phyloP scores from a whole-genome alignment of 2,888 invertebrate genomes.

The Ophion costatus region DNA sequence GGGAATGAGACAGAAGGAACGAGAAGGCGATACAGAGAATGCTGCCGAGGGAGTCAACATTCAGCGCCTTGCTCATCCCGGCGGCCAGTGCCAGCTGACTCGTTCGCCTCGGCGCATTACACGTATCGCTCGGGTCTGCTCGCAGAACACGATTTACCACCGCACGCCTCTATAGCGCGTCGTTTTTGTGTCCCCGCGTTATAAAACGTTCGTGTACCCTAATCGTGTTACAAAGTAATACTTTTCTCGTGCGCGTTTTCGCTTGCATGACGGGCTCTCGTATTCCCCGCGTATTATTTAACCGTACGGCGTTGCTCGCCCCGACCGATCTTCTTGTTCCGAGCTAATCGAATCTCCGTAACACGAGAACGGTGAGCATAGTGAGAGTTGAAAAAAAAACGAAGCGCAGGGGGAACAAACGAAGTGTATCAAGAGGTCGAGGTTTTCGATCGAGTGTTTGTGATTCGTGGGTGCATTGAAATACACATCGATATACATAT shows the following conservation, averaged over 20 bases:
- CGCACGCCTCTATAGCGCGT: slow-evolving; percentile 7
- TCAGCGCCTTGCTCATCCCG: slow-evolving; percentile 14
- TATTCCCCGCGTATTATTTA: slow-evolving; percentile 58
- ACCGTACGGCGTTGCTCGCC: slow-evolving; percentile 43
- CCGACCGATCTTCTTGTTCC: slow-evolving; percentile 44
- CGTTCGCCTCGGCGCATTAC: slow-evolving; percentile 70
- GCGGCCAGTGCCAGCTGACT: slow-evolving; percentile 76
- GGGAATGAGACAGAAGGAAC: not conserved
- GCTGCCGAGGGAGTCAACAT: slow-evolving; percentile 62
- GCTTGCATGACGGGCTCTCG: slow-evolving; percentile 65
- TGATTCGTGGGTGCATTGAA: slow-evolving; percentile 23
- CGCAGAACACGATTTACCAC: slow-evolving; percentile 9
- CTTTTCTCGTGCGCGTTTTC: slow-evolving; percentile 35
- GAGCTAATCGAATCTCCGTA: slow-evolving; percentile 54
- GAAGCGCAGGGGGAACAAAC: not conserved
- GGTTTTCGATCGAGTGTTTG: slow-evolving; percentile 37
- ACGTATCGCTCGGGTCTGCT: slow-evolving; percentile 54
- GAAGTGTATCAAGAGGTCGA: slow-evolving; percentile 31
- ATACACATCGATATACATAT: not conserved
- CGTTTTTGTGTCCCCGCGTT: slow-evolving; percentile 13
- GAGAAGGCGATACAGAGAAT: slow-evolving; percentile 27
- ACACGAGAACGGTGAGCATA: slow-evolving; percentile 63
- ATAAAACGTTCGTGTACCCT: slow-evolving; percentile 16
- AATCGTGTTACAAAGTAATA: not conserved
- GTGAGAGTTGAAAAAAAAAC: slow-evolving; percentile 12